Base-by-base conservation (phyloP, 2,888 invertebrate genomes). In the Elysia crispata region DNA sequence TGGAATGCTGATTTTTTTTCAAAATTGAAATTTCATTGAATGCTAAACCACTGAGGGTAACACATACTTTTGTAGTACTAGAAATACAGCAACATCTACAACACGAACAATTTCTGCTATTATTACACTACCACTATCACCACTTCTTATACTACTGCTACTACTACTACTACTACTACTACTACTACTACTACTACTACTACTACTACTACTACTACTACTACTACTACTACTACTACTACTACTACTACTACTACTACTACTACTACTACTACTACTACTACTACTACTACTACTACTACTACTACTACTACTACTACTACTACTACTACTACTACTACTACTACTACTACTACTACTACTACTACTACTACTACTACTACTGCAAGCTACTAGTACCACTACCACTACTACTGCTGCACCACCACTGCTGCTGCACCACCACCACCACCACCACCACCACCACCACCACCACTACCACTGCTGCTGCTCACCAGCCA, bases 221-320 rank as follows among this genome's bases (percentile, higher is more conserved):
- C 30, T 67, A 28, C 67, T 67, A 28, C 67, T 31, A 28, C 30
- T 5, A 28, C 67, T 67, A 28, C 67, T 28, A 28, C 67, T 28
- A 31, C 67, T 67, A 31, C 33, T 67, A 67, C 67, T 25, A 67
- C 30, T n/a, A 67, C 67, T 31, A 67, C 28, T 67, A 67, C 28
- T 67, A 67, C 67, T 28, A 15, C 30, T 67, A 30, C 30, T 67
- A 6, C 30, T 67, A 30, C 30, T 31, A 30, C 30, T 67, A 67
- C 30, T 67, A 67, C 30, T 67, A 67, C 30, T 67, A 67, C 64
- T 64, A 64, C 64, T 64, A 64, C 64, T 64, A 64, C 64, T 64
- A 64, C 64, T 18, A 1, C 64, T 18, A 1, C 64, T 1, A 1
- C 20, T 1, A 1, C 64, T 1, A 0, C 23, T 18, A 23, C 64